A percentile compares a stretch with the other conserved stretches of the same genome.
These are phyloP conservation scores for Diprion similis DNA, from an alignment of 1,140 invertebrate genomes.

Conservation along the genomic window DNA sequence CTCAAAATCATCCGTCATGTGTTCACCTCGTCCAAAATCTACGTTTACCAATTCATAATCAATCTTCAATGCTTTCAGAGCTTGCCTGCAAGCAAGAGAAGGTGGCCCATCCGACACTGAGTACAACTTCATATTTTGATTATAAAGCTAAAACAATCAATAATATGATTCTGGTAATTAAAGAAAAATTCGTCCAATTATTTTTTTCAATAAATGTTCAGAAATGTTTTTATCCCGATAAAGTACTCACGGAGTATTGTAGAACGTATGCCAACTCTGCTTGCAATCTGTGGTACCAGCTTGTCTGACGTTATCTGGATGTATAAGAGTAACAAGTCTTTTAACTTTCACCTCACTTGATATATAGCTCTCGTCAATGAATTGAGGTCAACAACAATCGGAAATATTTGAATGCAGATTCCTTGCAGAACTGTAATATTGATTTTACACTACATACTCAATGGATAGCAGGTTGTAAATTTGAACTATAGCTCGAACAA, in stretches of 20 bases:
- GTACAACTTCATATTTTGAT: slow-evolving; percentile 69
- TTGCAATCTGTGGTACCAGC: too few relatives aligned
- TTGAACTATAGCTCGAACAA: too few relatives aligned
- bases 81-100: slow-evolving; percentile 74
- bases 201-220: neutral
- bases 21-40: slow-evolving; percentile 72
- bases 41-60: slow-evolving; percentile 71
- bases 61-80: slow-evolving; percentile 68
- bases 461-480: neutral
- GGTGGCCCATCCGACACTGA: slow-evolving; percentile 77
- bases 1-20: slow-evolving; percentile 73
- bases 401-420: neutral
- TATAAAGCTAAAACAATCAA: neutral
- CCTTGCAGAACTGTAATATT: neutral
- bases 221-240: neutral
- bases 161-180: slow-evolving; percentile 26
- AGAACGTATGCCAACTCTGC: too few relatives aligned
- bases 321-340: neutral
- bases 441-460: neutral
- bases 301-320: too few relatives aligned
- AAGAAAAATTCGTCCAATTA: neutral
- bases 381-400: neutral
- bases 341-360: neutral
- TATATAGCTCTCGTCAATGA: neutral
- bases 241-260: too few relatives aligned